Evolutionary conservation across 2,888 invertebrate species (phyloP), one percentile per base, ranked within the genome.

Genomic region (Oxystoma pomonae): DNA sequence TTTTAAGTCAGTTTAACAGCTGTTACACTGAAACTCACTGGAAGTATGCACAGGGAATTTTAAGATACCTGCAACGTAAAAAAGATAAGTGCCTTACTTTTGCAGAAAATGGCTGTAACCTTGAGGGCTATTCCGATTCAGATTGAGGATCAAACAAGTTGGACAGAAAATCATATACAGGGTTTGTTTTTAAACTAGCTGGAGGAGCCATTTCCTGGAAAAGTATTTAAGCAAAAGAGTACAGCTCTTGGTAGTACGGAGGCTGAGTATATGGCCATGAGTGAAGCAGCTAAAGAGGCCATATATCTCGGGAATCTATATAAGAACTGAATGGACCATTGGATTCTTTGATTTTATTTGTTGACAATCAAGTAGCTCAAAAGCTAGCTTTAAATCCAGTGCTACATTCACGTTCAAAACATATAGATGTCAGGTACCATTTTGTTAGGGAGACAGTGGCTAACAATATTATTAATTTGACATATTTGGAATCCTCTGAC

Each of bases 1-100:
- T 53, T 53, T 53, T 53, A 53, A 53, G 19, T 53, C 53, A 53
- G 19, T 53, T 53, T 53, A 53, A 53, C n/a, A 53, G n/a, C 7
- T 9, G 53, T 3, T 53, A 53, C 5, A n/a, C 53, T 53, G 53
- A 53, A n/a, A 19, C 53, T 53, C 53, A 53, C n/a, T 53, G 53
- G 19, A 53, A 53, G n/a, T 53, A 19, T 53, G 53, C 16, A 53
- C 5, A 53, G n/a, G 5, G 3, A 16, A 5, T 53, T 17, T 53
- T 53, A 16, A 5, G 53, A 9, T 53, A 53, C 53, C 53, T 17
- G 53, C 53, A 53, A 53, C 5, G 53, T 53, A 53, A 5, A 16
- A 53, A 19, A 53, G 53, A 5, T 9, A 53, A 53, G 53, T 53
- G 53, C 53, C n/a, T 53, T 9, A 53, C 35, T 35, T 35, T 35